Base-by-base conservation (phyloP, 2,113 vertebrate species). In the Oryzias celebensis region DNA sequence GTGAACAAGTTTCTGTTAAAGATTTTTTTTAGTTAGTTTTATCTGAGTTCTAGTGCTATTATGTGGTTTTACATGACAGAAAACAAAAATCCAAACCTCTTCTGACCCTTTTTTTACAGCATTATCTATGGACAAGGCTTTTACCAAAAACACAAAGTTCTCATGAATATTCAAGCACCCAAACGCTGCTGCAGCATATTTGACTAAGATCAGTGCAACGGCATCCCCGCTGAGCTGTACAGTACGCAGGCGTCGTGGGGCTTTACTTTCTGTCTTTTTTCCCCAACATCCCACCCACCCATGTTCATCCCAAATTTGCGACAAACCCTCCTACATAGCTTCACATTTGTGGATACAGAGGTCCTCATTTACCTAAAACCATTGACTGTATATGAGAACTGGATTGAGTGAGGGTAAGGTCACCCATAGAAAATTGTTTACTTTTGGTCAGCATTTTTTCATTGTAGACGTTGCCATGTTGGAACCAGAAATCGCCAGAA, bases 131-230 rank as follows among this genome's bases (percentile, higher is more conserved):
- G 63, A 79, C 64, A 1, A 79, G 63, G 75, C 83, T 80, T 87
- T 87, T 80, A 82, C 57, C 59, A 65, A 76, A 77, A 77, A 83
- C 82, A 74, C 72, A 80, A 66, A 41, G 66, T 58, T 52, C 60
- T 80, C 62, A 77, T 87, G 74, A 84, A 85, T 85, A 88, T 84
- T 85, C 71, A 88, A 55, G 52, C 13, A 0, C 1, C 52, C 45
- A 52, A 36, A 73, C 71, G 5, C 57, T 15, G 68, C 64, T 22
- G 52, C 62, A 47, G 15, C 65, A 59, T 57, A 85, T 83, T 74
- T 80, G 4, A 71, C 81, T 82, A 75, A 83, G 76, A 80, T 87
- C 80, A 85, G 80, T 65, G 0, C 45, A 0, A 58, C 85, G 78
- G 83, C 82, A 84, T 73, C 75, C 78, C 84, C 56, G 57, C 72